These are phyloP conservation scores for Apostichopus japonicus DNA, from an alignment of 35 echinoderm and acorn worm genomes.

Conservation along the genomic window DNA sequence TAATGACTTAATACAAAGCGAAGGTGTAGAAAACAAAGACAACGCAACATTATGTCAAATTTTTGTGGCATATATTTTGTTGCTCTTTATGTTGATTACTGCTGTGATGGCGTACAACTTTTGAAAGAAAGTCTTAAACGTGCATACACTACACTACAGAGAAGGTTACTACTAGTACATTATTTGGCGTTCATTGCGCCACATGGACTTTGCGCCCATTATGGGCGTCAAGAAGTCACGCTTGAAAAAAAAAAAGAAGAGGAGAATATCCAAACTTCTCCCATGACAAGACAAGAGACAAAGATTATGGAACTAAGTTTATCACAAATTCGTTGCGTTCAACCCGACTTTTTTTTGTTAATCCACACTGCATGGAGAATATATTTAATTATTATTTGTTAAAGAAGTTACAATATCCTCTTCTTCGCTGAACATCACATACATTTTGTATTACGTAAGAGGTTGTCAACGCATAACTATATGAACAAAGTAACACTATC, in stretches of 20 bases:
- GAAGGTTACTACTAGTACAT: slow-evolving; percentile 47
- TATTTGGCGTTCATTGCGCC: slow-evolving; percentile 3
- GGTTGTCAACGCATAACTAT: not conserved
- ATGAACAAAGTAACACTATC: too few species aligned
- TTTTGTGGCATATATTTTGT: slow-evolving; percentile 50
- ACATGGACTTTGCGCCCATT: not conserved
- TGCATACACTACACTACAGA: slow-evolving; percentile 56
- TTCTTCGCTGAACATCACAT: not conserved
- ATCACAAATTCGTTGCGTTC: slow-evolving; percentile 13
- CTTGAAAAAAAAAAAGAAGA: not conserved
- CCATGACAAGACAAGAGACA: not conserved
- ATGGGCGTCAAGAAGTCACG: not conserved
- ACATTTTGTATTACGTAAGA: not conserved
- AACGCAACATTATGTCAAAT: not conserved
- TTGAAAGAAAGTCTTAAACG: slow-evolving; percentile 31
- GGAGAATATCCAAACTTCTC: not conserved
- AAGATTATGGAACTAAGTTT: not conserved
- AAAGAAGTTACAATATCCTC: not conserved
- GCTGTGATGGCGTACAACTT: slow-evolving; percentile 51
- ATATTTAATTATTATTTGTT: not conserved
- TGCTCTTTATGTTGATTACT: slow-evolving; percentile 54
- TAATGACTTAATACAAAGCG: too few species aligned
- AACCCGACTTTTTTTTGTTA: not conserved
- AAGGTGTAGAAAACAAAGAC: not conserved
- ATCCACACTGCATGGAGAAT: not conserved